Evolutionary conservation across 2,797 vertebrate genomes (phyloP), one percentile per base, ranked within the genome.

Genomic region (Antrozous pallidus): DNA sequence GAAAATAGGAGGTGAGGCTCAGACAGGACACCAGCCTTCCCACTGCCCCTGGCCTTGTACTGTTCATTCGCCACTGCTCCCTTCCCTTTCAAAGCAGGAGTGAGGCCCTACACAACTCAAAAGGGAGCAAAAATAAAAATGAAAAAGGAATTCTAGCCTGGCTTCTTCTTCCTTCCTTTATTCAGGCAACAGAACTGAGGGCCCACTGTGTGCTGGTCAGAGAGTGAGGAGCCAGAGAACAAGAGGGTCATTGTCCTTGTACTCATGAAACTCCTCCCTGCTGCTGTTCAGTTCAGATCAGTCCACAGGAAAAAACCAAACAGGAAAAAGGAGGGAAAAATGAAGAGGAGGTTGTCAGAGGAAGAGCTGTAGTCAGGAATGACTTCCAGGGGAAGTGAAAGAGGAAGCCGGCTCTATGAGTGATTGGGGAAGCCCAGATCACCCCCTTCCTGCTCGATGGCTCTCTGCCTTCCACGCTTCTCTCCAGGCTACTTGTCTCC

Each of bases 311-410:
- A 86, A 67, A 16, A 12, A 58, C 17, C 51, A 31, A 70, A 45
- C 9, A 70, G 33, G 54, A 20, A 20, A 65, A 80, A 58, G 70
- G 56, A 10, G 42, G 17, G 26, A 8, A 45, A 81, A 7, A 47
- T 40, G 49, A 20, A 33, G 17, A 56, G 18, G 63, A 38, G 9
- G 16, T 61, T 33, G 33, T 65, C 16, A 10, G 31, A 85, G 49
- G 58, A 83, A 84, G 63, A 28, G 1, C 4, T 18, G 1, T 38
- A 65, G 49, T 69, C 20, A 75, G 81, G 38, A 65, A 47, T 31
- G 56, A 56, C 83, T 86, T 90, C 67, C 9, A 65, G 42, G 65
- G 8, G 80, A 36, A 91, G 22, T 31, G 63, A 95, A 84, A 71
- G 12, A 54, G 78, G 73, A 90, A 86, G 5, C 17, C 6, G 54